Conservation (phyloP, 2,888 invertebrate species). For the Disparrhopalites patrizii region DNA sequence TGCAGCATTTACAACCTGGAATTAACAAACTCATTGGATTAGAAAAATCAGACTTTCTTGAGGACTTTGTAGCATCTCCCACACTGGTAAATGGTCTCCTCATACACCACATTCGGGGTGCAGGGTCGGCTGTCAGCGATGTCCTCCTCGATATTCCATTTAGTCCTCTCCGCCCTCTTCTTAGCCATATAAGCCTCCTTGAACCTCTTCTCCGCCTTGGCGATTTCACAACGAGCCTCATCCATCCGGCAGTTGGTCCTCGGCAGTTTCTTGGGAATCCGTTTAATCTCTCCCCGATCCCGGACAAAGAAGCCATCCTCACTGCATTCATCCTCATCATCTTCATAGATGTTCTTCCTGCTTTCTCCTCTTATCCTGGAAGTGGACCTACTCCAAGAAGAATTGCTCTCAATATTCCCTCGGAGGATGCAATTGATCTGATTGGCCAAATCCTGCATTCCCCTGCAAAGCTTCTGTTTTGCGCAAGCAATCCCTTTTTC, state of each 20-base stretch:
- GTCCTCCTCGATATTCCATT: not conserved
- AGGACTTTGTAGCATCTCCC: not conserved
- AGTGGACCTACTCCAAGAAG: too few species aligned
- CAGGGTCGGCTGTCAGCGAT: not conserved
- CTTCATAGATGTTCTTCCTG: not conserved
- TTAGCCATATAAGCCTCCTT: not conserved
- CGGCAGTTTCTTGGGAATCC: not conserved
- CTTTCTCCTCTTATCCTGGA: not conserved
- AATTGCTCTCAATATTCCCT: too few species aligned
- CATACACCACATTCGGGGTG: not conserved
- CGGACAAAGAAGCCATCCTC: too few species aligned
- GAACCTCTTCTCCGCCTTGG: not conserved
- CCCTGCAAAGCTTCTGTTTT: not conserved
- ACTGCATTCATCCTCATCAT: not conserved
- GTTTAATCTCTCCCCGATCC: too few species aligned
- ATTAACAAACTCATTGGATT: too few species aligned
- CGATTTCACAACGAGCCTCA: not conserved
- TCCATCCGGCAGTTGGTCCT: not conserved
- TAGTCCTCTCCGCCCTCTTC: not conserved
- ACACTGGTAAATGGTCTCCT: conserved; percentile 4
- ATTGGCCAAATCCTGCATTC: not conserved
- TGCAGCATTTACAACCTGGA: too few species aligned
- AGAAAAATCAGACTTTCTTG: too few species aligned
- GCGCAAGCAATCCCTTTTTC: not conserved
- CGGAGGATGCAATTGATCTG: not conserved